Evolutionary conservation across 2,797 vertebrate genomes (phyloP).

Genomic region (Ctenochaetus hawaiiensis): DNA sequence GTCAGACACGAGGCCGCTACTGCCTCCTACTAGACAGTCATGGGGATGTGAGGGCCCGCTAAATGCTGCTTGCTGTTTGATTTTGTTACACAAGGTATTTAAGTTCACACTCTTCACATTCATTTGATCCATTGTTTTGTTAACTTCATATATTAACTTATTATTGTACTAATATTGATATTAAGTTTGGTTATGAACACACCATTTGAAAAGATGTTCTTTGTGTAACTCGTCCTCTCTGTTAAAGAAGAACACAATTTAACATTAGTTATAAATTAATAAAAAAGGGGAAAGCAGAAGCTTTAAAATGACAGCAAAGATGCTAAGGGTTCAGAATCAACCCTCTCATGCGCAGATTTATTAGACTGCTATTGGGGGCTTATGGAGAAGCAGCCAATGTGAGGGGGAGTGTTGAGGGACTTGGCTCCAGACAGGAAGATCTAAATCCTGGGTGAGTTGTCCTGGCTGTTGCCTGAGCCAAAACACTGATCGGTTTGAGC

Average conservation of each 20-base stretch:
- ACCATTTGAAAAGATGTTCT: neutral
- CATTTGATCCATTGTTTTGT: neutral
- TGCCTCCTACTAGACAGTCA: too few species aligned
- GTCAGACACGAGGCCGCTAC: too few species aligned
- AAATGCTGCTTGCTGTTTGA: too few species aligned
- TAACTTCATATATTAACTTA: neutral
- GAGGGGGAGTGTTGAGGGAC: constrained; percentile 60
- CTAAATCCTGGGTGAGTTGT: constrained; percentile 67
- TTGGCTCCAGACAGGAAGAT: constrained; percentile 62
- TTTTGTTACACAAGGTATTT: too few species aligned
- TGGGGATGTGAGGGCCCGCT: too few species aligned
- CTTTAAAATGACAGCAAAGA: constrained; percentile 34
- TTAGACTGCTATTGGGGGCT: constrained; percentile 44
- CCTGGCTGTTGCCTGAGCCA: constrained; percentile 49
- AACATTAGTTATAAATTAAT: neutral
- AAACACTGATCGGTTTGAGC: constrained; percentile 36
- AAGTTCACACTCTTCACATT: too few species aligned
- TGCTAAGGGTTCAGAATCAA: constrained; percentile 49
- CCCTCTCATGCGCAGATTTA: constrained; percentile 40
- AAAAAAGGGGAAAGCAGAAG: neutral
- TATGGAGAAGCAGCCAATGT: constrained; percentile 22
- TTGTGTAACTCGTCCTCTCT: neutral
- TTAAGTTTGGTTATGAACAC: neutral
- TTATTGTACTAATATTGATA: neutral
- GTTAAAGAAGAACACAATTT: constrained; percentile 2